Evolutionary conservation across 2,888 invertebrate genomes (phyloP).

Genomic region (Anodontia alba): DNA sequence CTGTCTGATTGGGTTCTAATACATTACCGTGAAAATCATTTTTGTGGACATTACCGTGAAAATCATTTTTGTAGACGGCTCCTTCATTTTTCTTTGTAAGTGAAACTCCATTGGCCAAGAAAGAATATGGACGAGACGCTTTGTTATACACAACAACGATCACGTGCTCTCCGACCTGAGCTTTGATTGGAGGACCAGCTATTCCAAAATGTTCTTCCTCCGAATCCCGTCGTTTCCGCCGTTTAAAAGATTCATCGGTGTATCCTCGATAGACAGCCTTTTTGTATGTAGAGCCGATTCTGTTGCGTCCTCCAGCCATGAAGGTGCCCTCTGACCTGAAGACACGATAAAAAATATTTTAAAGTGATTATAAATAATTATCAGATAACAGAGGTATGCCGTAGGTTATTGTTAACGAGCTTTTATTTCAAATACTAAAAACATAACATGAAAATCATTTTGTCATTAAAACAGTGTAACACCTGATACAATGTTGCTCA

Average conservation of each 20-base stretch:
- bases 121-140: slow-evolving; percentile 53
- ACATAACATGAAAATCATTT: no score
- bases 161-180: slow-evolving; percentile 55
- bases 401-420: no score
- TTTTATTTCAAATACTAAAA: no score
- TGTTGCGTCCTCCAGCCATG: slow-evolving; percentile 26
- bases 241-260: slow-evolving; percentile 50
- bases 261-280: slow-evolving; percentile 62
- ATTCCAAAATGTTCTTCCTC: slow-evolving; percentile 59
- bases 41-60: slow-evolving; percentile 19
- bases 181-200: slow-evolving; percentile 63
- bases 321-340: slow-evolving; percentile 29
- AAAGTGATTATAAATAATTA: slow-evolving; percentile 4
- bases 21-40: no score
- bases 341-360: no score
- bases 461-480: no score
- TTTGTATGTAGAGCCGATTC: slow-evolving; percentile 60
- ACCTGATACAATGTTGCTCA: no score
- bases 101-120: slow-evolving; percentile 65
- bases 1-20: no score
- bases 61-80: slow-evolving; percentile 37
- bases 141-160: slow-evolving; percentile 56
- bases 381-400: not conserved
- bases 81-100: slow-evolving; percentile 66
- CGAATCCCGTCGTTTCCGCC: slow-evolving; percentile 16